Evolutionary conservation across 2,888 invertebrate genomes (phyloP).

Genomic region (Dasypolia templi): DNA sequence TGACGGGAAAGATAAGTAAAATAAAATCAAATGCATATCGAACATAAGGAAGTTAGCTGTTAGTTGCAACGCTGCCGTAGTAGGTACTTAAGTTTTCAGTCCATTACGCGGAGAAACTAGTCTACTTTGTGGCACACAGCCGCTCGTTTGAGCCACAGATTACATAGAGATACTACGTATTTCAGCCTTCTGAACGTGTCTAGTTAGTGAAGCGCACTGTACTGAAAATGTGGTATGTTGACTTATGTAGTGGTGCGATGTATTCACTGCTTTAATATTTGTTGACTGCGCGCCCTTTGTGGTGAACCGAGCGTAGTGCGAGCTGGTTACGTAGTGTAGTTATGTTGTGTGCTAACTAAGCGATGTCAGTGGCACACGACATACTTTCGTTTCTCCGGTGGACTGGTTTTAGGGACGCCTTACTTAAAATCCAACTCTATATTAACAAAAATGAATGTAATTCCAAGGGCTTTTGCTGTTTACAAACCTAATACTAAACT

Average conservation of each 20-base stretch:
- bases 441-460: no score
- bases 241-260: constrained; percentile 2
- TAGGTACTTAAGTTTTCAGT: neutral
- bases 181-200: constrained; percentile 15
- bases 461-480: no score
- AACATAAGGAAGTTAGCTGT: neutral
- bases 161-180: no score
- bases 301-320: neutral
- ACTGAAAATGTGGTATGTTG: neutral
- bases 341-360: neutral
- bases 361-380: neutral
- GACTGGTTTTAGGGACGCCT: neutral
- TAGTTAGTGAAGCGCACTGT: neutral
- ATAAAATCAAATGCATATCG: neutral
- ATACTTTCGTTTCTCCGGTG: neutral
- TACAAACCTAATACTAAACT: no score
- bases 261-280: constrained; percentile 35
- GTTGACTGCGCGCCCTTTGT: constrained; percentile 22
- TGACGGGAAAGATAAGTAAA: neutral
- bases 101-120: constrained; percentile 22
- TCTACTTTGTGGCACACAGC: neutral
- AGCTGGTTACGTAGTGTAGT: neutral
- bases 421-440: neutral
- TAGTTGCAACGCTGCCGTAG: neutral
- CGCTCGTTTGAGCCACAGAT: neutral